These are phyloP conservation scores for Clarias fuscus DNA, from an alignment of 2,797 vertebrate genomes.

Conservation along the genomic window DNA sequence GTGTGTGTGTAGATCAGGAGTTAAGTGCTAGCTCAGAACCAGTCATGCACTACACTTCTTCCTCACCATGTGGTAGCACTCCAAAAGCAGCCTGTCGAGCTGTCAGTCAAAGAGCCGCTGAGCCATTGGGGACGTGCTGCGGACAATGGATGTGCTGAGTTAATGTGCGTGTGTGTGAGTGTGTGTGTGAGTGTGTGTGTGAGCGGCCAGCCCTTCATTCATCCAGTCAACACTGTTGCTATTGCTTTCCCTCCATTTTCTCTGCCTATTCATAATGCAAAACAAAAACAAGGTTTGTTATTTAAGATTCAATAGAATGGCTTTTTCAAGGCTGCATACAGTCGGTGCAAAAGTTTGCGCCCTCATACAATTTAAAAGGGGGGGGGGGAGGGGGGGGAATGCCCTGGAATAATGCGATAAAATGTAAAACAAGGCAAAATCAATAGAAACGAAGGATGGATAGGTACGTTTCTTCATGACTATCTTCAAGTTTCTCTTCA, in stretches of 20 bases:
- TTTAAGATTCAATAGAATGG: not conserved
- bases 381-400: not conserved
- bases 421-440: not conserved
- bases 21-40: slow-evolving; percentile 16
- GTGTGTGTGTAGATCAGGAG: not conserved
- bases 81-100: slow-evolving; percentile 67
- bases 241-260: slow-evolving; percentile 61
- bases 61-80: slow-evolving; percentile 74
- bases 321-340: slow-evolving; percentile 6
- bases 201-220: slow-evolving; percentile 68
- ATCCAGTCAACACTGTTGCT: slow-evolving; percentile 65
- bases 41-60: slow-evolving; percentile 59
- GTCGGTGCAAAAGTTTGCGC: not conserved
- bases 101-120: slow-evolving; percentile 75
- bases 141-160: slow-evolving; percentile 72
- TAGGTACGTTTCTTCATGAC: not conserved
- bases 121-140: slow-evolving; percentile 67
- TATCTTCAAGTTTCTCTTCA: not conserved
- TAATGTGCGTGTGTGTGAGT: slow-evolving; percentile 71
- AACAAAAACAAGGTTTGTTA: slow-evolving; percentile 17
- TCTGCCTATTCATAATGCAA: slow-evolving; percentile 10
- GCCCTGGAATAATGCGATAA: not conserved
- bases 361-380: not conserved
- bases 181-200: slow-evolving; percentile 58
- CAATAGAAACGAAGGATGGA: not conserved